Evolutionary conservation across 92 coral and sea anemone genomes (phyloP).

Genomic region (Heteractis magnifica): DNA sequence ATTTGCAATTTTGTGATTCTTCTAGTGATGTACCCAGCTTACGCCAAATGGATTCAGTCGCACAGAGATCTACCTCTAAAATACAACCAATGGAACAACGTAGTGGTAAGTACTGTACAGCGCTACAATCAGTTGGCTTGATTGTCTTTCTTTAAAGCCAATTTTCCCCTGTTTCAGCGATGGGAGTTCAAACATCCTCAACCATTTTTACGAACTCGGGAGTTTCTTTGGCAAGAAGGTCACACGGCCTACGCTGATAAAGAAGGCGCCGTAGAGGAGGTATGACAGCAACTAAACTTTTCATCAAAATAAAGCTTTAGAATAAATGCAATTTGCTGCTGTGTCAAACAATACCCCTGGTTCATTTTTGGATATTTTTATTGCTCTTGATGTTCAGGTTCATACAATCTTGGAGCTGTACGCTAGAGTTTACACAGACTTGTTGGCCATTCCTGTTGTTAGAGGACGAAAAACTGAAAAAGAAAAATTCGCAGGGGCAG

Average conservation of each 20-base stretch:
- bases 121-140: no score
- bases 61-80: conserved; percentile 95
- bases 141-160: no score
- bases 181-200: conserved; percentile 99
- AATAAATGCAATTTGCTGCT: neutral
- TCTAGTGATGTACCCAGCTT: conserved; percentile 94
- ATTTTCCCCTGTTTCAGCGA: conserved; percentile 47
- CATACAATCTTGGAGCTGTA: conserved; percentile 83
- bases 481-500: conserved; percentile 98
- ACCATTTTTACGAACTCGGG: conserved; percentile 93
- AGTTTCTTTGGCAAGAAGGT: conserved; percentile 99
- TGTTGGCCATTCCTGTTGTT: conserved; percentile 89
- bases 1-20: neutral
- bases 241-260: conserved; percentile 87
- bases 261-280: conserved; percentile 90
- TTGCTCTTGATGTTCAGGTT: conserved; percentile 53
- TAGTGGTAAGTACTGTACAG: conserved; percentile 71
- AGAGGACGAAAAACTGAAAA: conserved; percentile 93
- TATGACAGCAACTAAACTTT: conserved; percentile 4
- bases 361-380: neutral
- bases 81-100: conserved; percentile 97
- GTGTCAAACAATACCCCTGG: neutral
- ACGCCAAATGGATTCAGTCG: conserved; percentile 97
- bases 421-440: conserved; percentile 78
- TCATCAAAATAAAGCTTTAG: neutral